Evolutionary conservation across 2,888 invertebrate species (phyloP).

Genomic region (Scaptomyza cyrtandrae): DNA sequence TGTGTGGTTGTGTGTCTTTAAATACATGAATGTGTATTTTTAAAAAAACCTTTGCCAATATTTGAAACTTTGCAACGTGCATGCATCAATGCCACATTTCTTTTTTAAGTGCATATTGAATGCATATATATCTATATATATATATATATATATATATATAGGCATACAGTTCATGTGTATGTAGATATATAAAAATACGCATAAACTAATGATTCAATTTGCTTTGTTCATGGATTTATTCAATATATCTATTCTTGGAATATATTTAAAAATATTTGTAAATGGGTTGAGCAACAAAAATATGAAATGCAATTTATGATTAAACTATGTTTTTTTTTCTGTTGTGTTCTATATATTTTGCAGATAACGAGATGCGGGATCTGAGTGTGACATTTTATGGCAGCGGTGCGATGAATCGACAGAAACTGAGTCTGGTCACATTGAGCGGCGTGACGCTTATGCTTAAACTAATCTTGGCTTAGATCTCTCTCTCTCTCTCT

Average conservation of each 20-base stretch:
- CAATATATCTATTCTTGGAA: conserved; percentile 5
- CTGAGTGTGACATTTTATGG: conserved; percentile 84
- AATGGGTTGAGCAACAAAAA: conserved; percentile 10
- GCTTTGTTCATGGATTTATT: conserved; percentile 22
- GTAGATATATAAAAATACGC: not conserved
- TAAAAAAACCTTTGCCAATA: conserved; percentile 33
- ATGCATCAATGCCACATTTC: conserved; percentile 54
- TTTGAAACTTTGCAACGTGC: conserved; percentile 62
- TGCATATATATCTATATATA: conserved; percentile 1
- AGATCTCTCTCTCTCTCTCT: conserved; percentile 16
- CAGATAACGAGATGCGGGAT: conserved; percentile 85
- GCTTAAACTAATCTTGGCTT: conserved; percentile 64
- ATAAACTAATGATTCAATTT: conserved; percentile 31
- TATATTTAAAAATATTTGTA: not conserved
- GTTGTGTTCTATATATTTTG: conserved; percentile 11
- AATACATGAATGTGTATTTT: conserved; percentile 12
- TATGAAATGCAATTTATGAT: conserved; percentile 11
- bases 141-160: not conserved
- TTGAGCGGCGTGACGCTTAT: conserved; percentile 65
- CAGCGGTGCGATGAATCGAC: conserved; percentile 73
- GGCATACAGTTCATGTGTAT: not conserved
- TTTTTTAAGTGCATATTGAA: conserved; percentile 56
- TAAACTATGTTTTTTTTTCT: not conserved
- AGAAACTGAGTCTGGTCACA: conserved; percentile 54
- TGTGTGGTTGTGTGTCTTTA: conserved; percentile 16